Percentiles rank a stretch among this genome's conserved stretches.
Evolutionary conservation across 1,140 invertebrate species (phyloP).

Genomic region (Hermatobates lingyangjiaoensis): DNA sequence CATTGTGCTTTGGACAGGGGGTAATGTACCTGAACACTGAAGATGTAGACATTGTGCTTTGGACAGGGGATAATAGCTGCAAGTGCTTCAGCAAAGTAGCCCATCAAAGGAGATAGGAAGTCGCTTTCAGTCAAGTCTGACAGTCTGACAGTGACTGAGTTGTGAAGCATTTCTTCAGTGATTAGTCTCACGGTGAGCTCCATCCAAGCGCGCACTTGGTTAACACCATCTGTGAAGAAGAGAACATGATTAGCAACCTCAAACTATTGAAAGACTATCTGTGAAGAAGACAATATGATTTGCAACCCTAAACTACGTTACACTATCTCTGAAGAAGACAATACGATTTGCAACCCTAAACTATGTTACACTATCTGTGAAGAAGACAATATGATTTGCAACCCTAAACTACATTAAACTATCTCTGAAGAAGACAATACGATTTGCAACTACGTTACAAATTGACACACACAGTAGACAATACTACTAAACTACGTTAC

Average conservation of each 20-base stretch:
- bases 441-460: no score
- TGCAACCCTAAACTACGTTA: not conserved
- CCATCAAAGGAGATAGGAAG: constrained; percentile 76
- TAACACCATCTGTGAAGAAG: constrained; percentile 72
- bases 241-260: no score
- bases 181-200: constrained; percentile 73
- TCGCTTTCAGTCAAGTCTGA: constrained; percentile 83
- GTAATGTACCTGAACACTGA: constrained; percentile 75
- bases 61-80: constrained; percentile 81
- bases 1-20: constrained; percentile 78
- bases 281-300: not conserved
- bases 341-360: no score
- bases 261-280: not conserved
- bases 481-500: no score
- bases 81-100: constrained; percentile 78
- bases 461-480: no score
- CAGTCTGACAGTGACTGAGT: constrained; percentile 83
- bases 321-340: not conserved
- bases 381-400: no score
- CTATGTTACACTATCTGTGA: no score
- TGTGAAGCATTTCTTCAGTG: constrained; percentile 85
- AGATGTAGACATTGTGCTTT: constrained; percentile 81
- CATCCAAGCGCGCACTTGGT: constrained; percentile 78
- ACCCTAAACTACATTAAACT: no score
- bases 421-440: no score